These are phyloP conservation scores for Paelopatides confundens DNA, from an alignment of 53 echinoderm and acorn worm genomes.

Conservation along the genomic window DNA sequence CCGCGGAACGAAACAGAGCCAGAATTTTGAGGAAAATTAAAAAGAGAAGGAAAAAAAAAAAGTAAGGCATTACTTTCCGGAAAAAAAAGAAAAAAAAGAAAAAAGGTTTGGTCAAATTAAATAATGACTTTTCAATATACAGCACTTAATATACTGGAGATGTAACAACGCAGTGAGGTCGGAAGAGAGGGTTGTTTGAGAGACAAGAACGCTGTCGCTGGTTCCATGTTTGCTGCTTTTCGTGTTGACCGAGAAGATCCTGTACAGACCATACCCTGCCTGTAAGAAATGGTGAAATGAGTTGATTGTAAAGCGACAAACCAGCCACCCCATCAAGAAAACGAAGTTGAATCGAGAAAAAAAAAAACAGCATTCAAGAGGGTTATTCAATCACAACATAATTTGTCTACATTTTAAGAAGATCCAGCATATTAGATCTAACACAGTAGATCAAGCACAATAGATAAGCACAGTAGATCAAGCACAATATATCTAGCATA, in stretches of 20 bases:
- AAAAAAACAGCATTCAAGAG: no score
- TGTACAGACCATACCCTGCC: not conserved
- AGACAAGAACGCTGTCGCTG: not conserved
- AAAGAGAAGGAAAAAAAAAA: not conserved
- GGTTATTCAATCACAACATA: no score
- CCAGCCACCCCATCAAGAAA: no score
- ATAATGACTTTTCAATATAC: conserved; percentile 14
- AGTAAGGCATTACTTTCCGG: conserved; percentile 31
- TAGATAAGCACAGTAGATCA: no score
- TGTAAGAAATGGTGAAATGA: not conserved
- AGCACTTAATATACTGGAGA: not conserved
- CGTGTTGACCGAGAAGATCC: not conserved
- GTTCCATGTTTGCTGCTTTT: not conserved
- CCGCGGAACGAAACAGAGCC: not conserved
- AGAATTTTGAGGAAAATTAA: not conserved
- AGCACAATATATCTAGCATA: no score
- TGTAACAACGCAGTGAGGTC: not conserved
- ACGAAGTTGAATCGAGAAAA: no score
- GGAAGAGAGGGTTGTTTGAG: not conserved
- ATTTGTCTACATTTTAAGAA: no score
- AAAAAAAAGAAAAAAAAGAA: no score
- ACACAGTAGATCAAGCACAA: no score
- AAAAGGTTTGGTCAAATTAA: conserved; percentile 36
- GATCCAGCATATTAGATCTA: no score
- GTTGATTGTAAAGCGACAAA: no score